Base-by-base conservation (phyloP, 2,888 invertebrate genomes). In the Eupithecia insigniata region DNA sequence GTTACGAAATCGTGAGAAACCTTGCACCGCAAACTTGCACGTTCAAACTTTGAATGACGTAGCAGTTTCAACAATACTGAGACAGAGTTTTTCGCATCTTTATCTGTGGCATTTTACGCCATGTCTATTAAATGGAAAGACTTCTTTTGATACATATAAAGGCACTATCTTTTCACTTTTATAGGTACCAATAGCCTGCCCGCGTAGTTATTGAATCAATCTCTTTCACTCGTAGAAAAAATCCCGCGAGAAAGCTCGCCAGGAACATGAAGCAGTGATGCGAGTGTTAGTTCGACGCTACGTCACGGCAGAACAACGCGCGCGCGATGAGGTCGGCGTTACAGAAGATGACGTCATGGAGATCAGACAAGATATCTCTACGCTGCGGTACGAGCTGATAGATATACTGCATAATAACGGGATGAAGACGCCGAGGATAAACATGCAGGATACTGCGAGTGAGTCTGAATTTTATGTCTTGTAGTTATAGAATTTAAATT, bases 261-360 rank as follows among this genome's bases (percentile, higher is more conserved):
- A 95, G 66, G 95, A 97, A 61, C 97, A 98, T 88, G 97, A 98
- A 90, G 95, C 96, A 43, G 97, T 99, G 8, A 98, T 99, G 97
- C 95, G 97, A 77, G 95, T 98, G 67, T 91, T 99, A 75, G 97
- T 99, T 32, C 96, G 98, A 69, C 96, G 99, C 51, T 99, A 98
- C 93, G 97, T 99, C 22, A 98, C 97, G 0, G 96, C 97, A 0
- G 98, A 98, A 87, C 98, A 98, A 88, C 93, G 97, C 62, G 98
- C 97, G 78, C 95, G 98, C 67, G 98, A 99, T 87, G 98, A 98
- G 70, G 97, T 96, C 75, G 98, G 98, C 12, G 97, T 99, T 32
- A 98, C 98, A 0, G 99, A 99, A 87, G 99, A 99, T 90, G 99
- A 99, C 89, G 98, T 99, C 78, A 99, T 99, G 96, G 99, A 99